A percentile compares a stretch with the other conserved stretches of the same genome.
phyloP scores from a whole-genome alignment of 2,888 invertebrate genomes.

The Cryptops parisi region DNA sequence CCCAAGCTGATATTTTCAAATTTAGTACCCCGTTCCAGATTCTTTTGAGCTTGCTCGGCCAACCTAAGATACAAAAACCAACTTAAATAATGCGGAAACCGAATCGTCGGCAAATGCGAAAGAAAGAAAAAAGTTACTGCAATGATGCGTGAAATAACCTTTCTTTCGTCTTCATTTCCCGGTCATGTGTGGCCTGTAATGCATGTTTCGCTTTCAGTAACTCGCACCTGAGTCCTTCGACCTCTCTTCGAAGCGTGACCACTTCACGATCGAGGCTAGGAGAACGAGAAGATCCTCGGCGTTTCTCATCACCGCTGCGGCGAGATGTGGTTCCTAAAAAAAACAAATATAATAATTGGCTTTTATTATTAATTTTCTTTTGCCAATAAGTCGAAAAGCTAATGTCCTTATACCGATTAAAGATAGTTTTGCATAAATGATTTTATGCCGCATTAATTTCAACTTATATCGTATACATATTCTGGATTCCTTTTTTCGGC shows the following conservation, averaged over 20 bases:
- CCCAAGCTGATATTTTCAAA: conserved; percentile 31
- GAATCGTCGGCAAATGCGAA: background rate
- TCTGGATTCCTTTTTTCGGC: too few species aligned
- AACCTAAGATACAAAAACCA: conserved; percentile 24
- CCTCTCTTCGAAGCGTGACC: conserved; percentile 30
- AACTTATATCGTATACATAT: too few species aligned
- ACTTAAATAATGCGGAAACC: too few species aligned
- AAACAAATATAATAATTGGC: background rate
- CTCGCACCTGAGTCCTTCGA: conserved; percentile 34
- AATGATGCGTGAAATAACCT: conserved; percentile 12
- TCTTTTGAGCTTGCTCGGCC: conserved; percentile 26
- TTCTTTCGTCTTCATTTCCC: conserved; percentile 33
- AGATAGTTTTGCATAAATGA: too few species aligned
- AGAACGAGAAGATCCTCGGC: conserved; percentile 3
- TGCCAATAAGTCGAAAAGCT: too few species aligned
- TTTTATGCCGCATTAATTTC: too few species aligned
- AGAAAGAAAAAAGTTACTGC: background rate
- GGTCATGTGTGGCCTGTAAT: conserved; percentile 31
- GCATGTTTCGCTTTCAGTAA: conserved; percentile 33
- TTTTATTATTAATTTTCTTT: background rate
- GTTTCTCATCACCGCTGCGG: too few species aligned
- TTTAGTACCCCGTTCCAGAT: conserved; percentile 25
- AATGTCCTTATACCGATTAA: too few species aligned
- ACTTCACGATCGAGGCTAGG: conserved; percentile 23
- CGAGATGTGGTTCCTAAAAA: too few species aligned